Evolutionary conservation across 1,140 invertebrate species (phyloP).

Genomic region (Diabrotica virgifera): DNA sequence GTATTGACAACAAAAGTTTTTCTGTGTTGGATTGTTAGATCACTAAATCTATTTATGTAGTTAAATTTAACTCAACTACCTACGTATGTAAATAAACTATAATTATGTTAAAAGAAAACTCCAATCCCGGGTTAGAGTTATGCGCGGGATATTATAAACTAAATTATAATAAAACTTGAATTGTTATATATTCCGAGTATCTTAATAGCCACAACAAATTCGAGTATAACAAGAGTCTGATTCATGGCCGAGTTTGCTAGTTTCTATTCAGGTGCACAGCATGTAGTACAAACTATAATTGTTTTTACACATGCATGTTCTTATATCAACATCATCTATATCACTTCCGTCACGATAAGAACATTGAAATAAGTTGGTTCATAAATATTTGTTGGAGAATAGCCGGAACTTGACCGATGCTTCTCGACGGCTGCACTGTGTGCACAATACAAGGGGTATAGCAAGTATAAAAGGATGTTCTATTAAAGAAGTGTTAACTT

Average conservation of each 20-base stretch:
- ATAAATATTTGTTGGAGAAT: conserved; percentile 30
- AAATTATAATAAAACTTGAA: too few species aligned
- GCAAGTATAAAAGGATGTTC: too few species aligned
- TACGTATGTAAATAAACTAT: too few species aligned
- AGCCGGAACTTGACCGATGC: conserved; percentile 24
- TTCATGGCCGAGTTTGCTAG: conserved; percentile 16
- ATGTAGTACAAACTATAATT: conserved; percentile 34
- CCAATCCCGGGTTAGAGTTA: too few species aligned
- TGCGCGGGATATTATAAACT: too few species aligned
- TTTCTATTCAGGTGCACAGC: conserved; percentile 27
- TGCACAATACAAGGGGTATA: not conserved
- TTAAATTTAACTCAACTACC: too few species aligned
- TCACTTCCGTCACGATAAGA: conserved; percentile 38
- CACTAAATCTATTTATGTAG: too few species aligned
- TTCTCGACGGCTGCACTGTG: not conserved
- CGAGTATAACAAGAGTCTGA: conserved; percentile 22
- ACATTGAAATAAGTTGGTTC: conserved; percentile 30
- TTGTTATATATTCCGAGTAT: too few species aligned
- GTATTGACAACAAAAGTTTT: too few species aligned
- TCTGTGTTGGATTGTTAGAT: too few species aligned
- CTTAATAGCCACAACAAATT: conserved; percentile 8
- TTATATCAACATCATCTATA: conserved; percentile 37
- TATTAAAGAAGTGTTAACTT: too few species aligned
- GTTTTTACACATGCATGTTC: conserved; percentile 39
- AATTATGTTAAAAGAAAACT: too few species aligned